Base-by-base conservation (phyloP, 2,113 vertebrate species). In the Oryzias celebensis region DNA sequence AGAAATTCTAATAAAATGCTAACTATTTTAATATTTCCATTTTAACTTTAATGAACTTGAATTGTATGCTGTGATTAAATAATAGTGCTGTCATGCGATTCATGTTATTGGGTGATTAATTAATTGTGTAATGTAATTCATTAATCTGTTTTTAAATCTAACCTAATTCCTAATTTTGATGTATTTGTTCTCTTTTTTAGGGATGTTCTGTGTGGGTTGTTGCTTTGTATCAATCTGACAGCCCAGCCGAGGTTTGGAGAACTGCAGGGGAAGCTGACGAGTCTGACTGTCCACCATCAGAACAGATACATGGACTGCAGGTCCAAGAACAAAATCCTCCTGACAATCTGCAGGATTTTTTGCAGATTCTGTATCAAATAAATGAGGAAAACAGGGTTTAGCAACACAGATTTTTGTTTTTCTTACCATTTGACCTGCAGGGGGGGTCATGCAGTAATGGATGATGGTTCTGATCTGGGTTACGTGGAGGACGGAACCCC, bases 291-390 rank as follows among this genome's bases (percentile, higher is more conserved):
- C 88, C 95, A 95, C 89, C 94, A 98, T 65, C 96, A 98, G 77
- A 96, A 94, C 92, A 91, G 94, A 88, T 97, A 97, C 77, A 75
- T 98, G 88, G 94, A 98, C 89, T 99, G 97, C 93, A 94, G 94
- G 97, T 98, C 57, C 86, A 78, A n/a, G n/a, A 8, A 26, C 1
- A 12, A 52, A n/a, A n/a, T 20, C 20, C 13, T 43, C 36, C 51
- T 28, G 14, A 16, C 51, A 36, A 10, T 36, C 31, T 36, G 31
- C 31, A 36, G 36, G 7, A 6, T 28, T 28, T 28, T 6, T 28
- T 28, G 26, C 26, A 28, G 5, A 28, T 28, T 28, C 7, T 28
- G 26, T 5, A 28, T 4, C 36, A n/a, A 36, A 22, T 50, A 50
- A 50, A 50, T 22, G 18, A 22, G 48, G 20, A 48, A 16, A 28